Conservation (phyloP, 2,113 vertebrate species). For the Myiozetetes cayanensis region DNA sequence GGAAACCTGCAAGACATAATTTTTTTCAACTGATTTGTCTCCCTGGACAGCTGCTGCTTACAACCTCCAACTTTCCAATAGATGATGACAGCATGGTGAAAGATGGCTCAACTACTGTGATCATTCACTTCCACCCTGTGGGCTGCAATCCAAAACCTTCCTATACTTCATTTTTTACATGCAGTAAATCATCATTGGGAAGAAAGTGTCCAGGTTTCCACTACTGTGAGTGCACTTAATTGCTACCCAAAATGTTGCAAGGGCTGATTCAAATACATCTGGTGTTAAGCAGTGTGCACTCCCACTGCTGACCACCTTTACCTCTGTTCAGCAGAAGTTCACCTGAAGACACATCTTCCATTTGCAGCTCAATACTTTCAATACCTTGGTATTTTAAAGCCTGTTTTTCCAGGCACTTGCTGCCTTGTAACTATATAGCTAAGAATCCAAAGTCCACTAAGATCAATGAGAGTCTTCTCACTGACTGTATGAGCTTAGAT, state of each 20-base stretch:
- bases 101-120: neutral
- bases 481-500: neutral
- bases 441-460: neutral
- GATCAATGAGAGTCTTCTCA: neutral
- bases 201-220: neutral
- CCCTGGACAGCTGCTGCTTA: constrained; percentile 48
- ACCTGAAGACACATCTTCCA: neutral
- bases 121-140: constrained; percentile 30
- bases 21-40: constrained; percentile 68
- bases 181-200: neutral
- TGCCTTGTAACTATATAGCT: neutral
- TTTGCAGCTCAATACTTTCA: neutral
- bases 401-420: neutral
- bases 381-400: neutral
- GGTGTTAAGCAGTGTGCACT: rapidly evolving
- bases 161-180: neutral
- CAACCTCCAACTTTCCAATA: constrained; percentile 42
- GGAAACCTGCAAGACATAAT: constrained; percentile 50
- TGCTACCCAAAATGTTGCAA: neutral
- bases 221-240: neutral
- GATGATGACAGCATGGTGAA: constrained; percentile 51
- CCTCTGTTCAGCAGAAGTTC: neutral
- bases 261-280: neutral
- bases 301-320: neutral
- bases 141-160: neutral